Evolutionary conservation across 2,113 vertebrate species (phyloP).

Genomic region (Crotalus tigris): DNA sequence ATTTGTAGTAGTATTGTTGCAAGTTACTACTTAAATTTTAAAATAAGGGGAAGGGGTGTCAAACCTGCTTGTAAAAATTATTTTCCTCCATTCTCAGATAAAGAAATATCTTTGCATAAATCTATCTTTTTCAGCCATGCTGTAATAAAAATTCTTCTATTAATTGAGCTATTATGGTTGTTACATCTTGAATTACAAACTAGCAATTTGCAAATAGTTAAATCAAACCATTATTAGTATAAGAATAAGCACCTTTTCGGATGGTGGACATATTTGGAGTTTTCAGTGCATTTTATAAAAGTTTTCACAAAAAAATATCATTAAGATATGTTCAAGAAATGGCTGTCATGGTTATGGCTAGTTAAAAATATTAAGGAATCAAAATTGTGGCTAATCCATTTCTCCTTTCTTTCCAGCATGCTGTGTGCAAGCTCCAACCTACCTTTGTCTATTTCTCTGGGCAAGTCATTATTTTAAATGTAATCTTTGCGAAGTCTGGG

Average conservation of each 20-base stretch:
- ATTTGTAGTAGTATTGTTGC: constrained; percentile 29
- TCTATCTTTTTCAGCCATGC: neutral
- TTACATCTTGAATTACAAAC: neutral
- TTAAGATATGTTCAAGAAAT: neutral
- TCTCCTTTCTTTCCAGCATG: neutral
- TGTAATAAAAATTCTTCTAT: neutral
- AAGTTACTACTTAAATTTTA: neutral
- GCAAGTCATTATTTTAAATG: neutral
- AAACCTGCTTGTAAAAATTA: neutral
- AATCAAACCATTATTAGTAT: neutral
- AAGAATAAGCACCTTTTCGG: neutral
- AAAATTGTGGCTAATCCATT: neutral
- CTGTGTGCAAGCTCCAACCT: neutral
- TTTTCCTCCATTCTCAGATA: neutral
- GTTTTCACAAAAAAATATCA: neutral
- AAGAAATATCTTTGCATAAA: neutral
- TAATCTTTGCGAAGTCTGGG: neutral
- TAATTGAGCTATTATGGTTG: neutral
- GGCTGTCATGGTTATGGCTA: neutral
- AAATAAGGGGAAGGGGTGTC: neutral
- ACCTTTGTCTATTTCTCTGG: neutral
- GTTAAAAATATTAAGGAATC: neutral
- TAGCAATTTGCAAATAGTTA: neutral
- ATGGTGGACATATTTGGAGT: neutral
- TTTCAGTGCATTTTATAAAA: neutral